Percentiles rank a stretch among this genome's conserved stretches.
Conservation (phyloP, 2,888 invertebrate species). For the Cistogaster globosa region DNA sequence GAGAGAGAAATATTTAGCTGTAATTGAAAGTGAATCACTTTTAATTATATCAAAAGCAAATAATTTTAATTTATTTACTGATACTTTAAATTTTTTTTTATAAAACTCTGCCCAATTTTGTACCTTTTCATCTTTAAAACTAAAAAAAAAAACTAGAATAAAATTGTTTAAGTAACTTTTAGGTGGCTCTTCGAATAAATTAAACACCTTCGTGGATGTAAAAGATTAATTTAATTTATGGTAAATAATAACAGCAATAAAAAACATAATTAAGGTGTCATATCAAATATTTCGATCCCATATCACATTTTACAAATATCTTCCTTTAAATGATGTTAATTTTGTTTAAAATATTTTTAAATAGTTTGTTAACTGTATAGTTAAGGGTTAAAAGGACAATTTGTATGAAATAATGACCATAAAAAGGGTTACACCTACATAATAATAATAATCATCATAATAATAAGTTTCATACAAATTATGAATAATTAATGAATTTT, state of each 20-base stretch:
- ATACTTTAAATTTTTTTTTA: too few species aligned
- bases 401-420: not conserved
- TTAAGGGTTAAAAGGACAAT: slow-evolving; percentile 66
- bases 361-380: slow-evolving; percentile 22
- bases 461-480: slow-evolving; percentile 22
- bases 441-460: not conserved
- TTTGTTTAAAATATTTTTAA: slow-evolving; percentile 12
- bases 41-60: too few species aligned
- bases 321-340: slow-evolving; percentile 19
- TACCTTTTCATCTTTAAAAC: too few species aligned
- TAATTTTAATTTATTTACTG: too few species aligned
- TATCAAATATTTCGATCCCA: slow-evolving; percentile 28
- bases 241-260: slow-evolving; percentile 72
- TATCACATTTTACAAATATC: slow-evolving; percentile 9
- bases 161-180: not conserved
- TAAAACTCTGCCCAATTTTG: too few species aligned
- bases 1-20: too few species aligned
- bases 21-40: too few species aligned
- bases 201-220: slow-evolving; percentile 22
- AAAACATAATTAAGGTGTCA: slow-evolving; percentile 72
- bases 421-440: slow-evolving; percentile 60
- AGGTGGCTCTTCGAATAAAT: not conserved
- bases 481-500: slow-evolving; percentile 27
- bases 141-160: too few species aligned
- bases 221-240: slow-evolving; percentile 69